Conservation (phyloP, 2,797 vertebrate genomes). For the Poecilia picta region DNA sequence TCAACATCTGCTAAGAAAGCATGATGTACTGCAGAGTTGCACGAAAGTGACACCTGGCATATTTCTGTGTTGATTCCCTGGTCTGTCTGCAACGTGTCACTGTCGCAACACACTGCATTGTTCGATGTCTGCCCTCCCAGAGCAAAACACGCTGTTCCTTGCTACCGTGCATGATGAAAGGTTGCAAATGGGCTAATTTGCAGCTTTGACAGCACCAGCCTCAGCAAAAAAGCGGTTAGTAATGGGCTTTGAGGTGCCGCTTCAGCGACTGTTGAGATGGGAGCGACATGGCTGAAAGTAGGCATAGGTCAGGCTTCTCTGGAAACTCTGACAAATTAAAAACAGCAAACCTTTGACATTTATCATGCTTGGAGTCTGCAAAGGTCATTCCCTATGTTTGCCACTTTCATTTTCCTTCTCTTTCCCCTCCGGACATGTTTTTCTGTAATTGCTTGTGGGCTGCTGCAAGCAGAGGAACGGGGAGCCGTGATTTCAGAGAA, state of each 20-base stretch:
- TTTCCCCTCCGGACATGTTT: conserved; percentile 67
- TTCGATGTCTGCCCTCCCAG: conserved; percentile 33
- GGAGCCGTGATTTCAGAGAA: conserved; percentile 41
- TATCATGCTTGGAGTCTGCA: conserved; percentile 75
- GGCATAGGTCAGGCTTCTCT: conserved; percentile 78
- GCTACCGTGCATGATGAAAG: conserved; percentile 74
- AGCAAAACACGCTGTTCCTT: conserved; percentile 64
- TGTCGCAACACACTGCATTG: conserved; percentile 47
- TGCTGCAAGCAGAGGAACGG: conserved; percentile 43
- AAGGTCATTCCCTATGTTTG: conserved; percentile 74
- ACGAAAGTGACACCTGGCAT: conserved; percentile 63
- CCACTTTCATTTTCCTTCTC: conserved; percentile 65
- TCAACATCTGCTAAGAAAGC: conserved; percentile 44
- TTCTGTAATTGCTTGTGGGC: conserved; percentile 67
- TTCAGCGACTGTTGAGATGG: conserved; percentile 73
- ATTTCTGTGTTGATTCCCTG: conserved; percentile 52
- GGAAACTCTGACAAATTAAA: conserved; percentile 82
- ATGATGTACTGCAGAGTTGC: conserved; percentile 48
- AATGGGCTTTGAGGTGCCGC: conserved; percentile 76
- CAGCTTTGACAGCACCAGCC: conserved; percentile 73
- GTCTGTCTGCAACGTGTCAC: conserved; percentile 62
- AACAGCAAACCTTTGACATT: conserved; percentile 82
- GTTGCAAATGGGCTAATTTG: conserved; percentile 82
- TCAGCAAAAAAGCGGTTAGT: conserved; percentile 63
- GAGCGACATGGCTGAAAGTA: conserved; percentile 66